Conservation (phyloP, 2,888 invertebrate genomes). For the Galerucella calmariensis region DNA sequence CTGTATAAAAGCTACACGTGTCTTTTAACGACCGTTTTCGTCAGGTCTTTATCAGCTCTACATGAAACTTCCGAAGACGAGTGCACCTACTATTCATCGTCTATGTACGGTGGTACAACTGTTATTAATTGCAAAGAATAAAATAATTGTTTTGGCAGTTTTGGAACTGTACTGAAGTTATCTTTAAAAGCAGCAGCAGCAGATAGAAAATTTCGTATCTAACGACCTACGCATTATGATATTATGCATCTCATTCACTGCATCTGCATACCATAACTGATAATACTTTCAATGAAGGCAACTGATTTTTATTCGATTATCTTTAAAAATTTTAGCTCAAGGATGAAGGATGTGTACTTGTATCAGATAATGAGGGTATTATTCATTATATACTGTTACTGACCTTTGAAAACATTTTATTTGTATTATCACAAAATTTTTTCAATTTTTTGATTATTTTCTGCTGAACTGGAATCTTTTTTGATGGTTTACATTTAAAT, state of each 20-base stretch:
- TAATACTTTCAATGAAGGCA: slow-evolving; percentile 4
- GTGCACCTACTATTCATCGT: too few species aligned
- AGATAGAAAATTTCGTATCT: background rate
- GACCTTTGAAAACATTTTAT: background rate
- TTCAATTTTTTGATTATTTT: too few species aligned
- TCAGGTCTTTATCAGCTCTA: too few species aligned
- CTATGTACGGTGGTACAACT: too few species aligned
- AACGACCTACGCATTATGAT: background rate
- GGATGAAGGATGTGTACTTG: slow-evolving; percentile 3
- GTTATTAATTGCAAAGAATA: too few species aligned
- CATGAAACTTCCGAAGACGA: too few species aligned
- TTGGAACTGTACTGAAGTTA: background rate
- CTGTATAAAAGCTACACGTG: too few species aligned
- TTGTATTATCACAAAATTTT: background rate
- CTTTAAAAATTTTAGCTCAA: slow-evolving; percentile 4
- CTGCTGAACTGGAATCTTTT: too few species aligned
- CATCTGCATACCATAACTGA: background rate
- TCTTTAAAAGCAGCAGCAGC: background rate
- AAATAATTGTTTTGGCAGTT: background rate
- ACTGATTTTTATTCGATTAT: slow-evolving; percentile 7
- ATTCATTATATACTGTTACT: background rate
- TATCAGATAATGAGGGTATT: background rate
- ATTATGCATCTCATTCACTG: background rate
- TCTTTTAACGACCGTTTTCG: too few species aligned
- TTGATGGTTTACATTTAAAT: too few species aligned